A percentile compares a stretch with the other conserved stretches of the same genome.
Evolutionary conservation across 2,888 invertebrate species (phyloP).

Genomic region (Beris morrisii): DNA sequence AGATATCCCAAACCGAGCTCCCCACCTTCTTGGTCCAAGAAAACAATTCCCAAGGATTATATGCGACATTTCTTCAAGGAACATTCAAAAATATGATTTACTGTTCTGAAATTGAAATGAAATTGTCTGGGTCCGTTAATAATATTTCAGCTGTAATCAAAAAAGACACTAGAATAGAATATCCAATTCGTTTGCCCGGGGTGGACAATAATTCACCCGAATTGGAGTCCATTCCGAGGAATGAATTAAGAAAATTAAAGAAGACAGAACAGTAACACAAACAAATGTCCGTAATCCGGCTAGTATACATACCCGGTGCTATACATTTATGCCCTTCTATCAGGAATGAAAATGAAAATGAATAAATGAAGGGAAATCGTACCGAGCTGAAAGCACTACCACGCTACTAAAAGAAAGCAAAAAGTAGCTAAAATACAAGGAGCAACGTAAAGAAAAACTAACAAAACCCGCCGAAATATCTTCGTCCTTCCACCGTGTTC

Average conservation of each 20-base stretch:
- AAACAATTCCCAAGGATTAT: no score
- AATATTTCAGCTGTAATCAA: not conserved
- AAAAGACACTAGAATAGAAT: slow-evolving; percentile 6
- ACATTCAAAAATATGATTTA: no score
- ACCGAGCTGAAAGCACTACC: no score
- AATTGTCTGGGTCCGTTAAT: no score
- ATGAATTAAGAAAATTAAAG: slow-evolving; percentile 35
- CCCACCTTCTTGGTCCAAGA: no score
- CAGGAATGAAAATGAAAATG: slow-evolving; percentile 31
- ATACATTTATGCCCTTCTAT: slow-evolving; percentile 29
- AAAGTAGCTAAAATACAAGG: not conserved
- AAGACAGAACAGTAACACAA: slow-evolving; percentile 27
- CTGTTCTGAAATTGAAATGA: no score
- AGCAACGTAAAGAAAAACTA: not conserved
- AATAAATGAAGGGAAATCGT: slow-evolving; percentile 26
- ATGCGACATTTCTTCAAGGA: no score
- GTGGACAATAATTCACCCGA: slow-evolving; percentile 29
- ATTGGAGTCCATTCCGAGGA: slow-evolving; percentile 24
- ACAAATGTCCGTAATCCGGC: slow-evolving; percentile 23
- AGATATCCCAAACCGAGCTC: no score
- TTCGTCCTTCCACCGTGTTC: not conserved
- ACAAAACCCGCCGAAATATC: not conserved
- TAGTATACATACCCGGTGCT: slow-evolving; percentile 4
- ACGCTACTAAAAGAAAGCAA: not conserved
- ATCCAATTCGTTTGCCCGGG: slow-evolving; percentile 11